Evolutionary conservation across 2,113 vertebrate genomes (phyloP), one percentile per base, ranked within the genome.

Genomic region (Ardeotis arabs): DNA sequence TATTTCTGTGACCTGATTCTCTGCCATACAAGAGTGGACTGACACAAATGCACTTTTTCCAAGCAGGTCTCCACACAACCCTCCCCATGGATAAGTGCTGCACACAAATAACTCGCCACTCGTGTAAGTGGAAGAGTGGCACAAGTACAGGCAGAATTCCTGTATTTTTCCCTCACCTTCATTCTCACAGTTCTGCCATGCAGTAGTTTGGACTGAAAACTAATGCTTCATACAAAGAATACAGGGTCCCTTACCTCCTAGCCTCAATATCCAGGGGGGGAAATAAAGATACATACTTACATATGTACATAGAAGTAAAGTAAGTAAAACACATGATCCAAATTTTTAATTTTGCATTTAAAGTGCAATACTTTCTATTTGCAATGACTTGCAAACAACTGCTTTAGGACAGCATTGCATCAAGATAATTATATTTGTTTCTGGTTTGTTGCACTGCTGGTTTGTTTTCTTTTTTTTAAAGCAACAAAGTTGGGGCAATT

Each of bases 81-180:
- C 24, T 79, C 29, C 21, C 64, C 47, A 62, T 0, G 0, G 50
- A 8, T 6, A 84, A 70, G 21, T 14, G 13, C 45, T 87, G 50
- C n/a, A 22, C 44, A 15, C 63, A 86, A 55, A n/a, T 19, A 78
- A 50, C 47, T 55, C 7, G 7, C 4, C 68, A 29, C 37, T 55
- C 0, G 0, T 31, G 19, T 24, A 19, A 33, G 37, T 41, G 59
- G 31, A 24, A 37, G 37, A 76, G 25, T 24, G 16, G 33, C 59
- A 77, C 37, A 44, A 55, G 25, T 12, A 84, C 0, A 1, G 33
- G 29, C 86, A 82, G 64, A 39, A 39, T 35, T 35, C 35, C 35
- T 35, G 35, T 35, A 35, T 35, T 35, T 35, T 35, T 39, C 39
- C 21, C 9, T 49, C 53, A 22, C 25, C 53, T 63, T 58, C 50